Evolutionary conservation across 2,888 invertebrate genomes (phyloP).

Genomic region (Crematogaster levior): DNA sequence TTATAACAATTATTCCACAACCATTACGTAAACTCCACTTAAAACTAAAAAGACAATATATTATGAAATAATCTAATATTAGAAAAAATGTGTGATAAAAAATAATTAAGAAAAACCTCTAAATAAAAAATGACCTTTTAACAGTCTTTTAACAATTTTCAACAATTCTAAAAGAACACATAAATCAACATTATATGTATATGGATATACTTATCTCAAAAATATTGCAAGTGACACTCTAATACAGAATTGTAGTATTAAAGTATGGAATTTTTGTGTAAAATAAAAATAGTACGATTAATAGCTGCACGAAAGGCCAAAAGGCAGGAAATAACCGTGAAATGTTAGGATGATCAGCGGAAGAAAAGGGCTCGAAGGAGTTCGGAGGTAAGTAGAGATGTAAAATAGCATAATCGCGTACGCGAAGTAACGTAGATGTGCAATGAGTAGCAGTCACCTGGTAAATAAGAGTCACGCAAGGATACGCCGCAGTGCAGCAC

Average conservation of each 20-base stretch:
- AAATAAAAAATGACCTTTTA: not conserved
- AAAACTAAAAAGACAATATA: not conserved
- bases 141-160: not conserved
- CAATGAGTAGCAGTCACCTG: constrained; percentile 61
- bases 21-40: not conserved
- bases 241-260: not conserved
- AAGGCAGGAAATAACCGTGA: not conserved
- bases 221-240: not conserved
- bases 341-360: constrained; percentile 19
- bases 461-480: constrained; percentile 73
- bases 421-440: constrained; percentile 45
- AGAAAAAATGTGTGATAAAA: not conserved
- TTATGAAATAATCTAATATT: not conserved
- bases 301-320: constrained; percentile 19
- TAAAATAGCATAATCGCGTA: constrained; percentile 44
- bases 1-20: constrained; percentile 16
- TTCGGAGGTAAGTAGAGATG: not conserved
- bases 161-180: not conserved
- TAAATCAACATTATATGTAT: not conserved
- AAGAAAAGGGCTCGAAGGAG: not conserved
- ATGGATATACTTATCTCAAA: not conserved
- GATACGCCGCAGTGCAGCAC: constrained; percentile 67
- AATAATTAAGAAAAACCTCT: not conserved
- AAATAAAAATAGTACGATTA: constrained; percentile 6
- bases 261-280: not conserved